These are phyloP conservation scores for Cylas formicarius DNA, from an alignment of 1,140 invertebrate species.

Conservation along the genomic window DNA sequence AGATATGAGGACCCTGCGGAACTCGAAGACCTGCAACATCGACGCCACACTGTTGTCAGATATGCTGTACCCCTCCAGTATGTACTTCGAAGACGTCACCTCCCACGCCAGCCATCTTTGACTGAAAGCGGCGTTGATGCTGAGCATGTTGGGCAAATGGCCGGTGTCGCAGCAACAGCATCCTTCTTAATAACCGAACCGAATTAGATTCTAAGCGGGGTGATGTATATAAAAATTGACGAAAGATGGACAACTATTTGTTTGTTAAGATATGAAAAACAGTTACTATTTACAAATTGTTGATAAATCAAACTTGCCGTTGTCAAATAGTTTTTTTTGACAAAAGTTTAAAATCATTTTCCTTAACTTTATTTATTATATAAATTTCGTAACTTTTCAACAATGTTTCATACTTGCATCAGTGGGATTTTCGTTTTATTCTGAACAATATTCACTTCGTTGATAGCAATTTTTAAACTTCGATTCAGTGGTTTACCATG, in stretches of 20 bases:
- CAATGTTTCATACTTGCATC: no score
- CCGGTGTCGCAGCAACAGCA: slow-evolving; percentile 89
- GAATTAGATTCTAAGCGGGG: no score
- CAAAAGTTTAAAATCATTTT: background rate
- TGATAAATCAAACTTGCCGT: background rate
- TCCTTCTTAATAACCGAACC: no score
- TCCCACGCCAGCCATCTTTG: slow-evolving; percentile 98
- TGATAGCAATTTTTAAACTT: no score
- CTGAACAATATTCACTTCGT: no score
- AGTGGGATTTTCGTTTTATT: no score
- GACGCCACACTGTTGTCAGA: slow-evolving; percentile 94
- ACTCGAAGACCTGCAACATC: slow-evolving; percentile 96
- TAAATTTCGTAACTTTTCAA: no score
- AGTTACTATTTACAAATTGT: slow-evolving; percentile 2
- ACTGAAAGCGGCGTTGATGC: slow-evolving; percentile 92
- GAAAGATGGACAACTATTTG: no score
- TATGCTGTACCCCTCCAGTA: slow-evolving; percentile 96
- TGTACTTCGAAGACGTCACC: slow-evolving; percentile 87
- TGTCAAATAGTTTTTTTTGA: background rate
- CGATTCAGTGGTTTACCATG: no score
- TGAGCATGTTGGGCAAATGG: slow-evolving; percentile 81
- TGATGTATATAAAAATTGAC: no score
- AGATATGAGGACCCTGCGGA: slow-evolving; percentile 91
- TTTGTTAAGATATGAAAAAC: slow-evolving; percentile 7
- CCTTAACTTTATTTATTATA: no score